Conservation (phyloP, 2,888 invertebrate genomes). For the Psylliodes chrysocephalus region DNA sequence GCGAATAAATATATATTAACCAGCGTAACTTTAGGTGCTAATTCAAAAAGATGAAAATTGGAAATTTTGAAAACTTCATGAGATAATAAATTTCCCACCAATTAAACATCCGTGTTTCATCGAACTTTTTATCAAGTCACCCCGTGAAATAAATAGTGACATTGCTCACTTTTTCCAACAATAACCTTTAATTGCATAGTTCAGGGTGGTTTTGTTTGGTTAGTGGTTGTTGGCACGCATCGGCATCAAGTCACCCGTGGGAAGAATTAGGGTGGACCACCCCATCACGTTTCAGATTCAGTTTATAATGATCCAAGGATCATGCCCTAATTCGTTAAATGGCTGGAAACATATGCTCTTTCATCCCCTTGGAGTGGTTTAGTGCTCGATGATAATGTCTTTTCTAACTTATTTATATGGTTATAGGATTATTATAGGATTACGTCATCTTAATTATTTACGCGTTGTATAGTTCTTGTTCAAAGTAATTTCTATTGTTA, state of each 20-base stretch:
- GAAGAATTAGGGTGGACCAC: conserved; percentile 51
- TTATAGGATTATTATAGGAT: conserved; percentile 24
- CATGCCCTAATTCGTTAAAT: conserved; percentile 65
- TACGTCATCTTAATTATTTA: conserved; percentile 19
- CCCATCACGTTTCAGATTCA: conserved; percentile 45
- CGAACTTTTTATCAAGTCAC: conserved; percentile 38
- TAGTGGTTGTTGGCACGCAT: conserved; percentile 61
- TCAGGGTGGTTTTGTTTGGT: conserved; percentile 57
- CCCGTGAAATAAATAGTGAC: conserved; percentile 39
- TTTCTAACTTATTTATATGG: conserved; percentile 31
- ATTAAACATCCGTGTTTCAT: conserved; percentile 35
- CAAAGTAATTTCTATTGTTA: too few relatives aligned
- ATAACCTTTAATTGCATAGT: conserved; percentile 58
- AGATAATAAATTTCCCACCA: conserved; percentile 13
- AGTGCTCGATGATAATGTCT: conserved; percentile 32
- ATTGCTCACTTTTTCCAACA: conserved; percentile 57
- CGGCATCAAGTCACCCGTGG: conserved; percentile 60
- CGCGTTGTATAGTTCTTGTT: too few relatives aligned
- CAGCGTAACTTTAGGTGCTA: too few relatives aligned
- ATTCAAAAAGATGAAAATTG: too few relatives aligned
- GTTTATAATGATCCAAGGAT: conserved; percentile 58
- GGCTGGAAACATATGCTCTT: conserved; percentile 63
- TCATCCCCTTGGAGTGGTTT: conserved; percentile 27
- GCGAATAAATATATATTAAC: too few relatives aligned
- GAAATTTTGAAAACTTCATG: too few relatives aligned